Evolutionary conservation across 1,140 invertebrate species (phyloP), one percentile per base, ranked within the genome.

Genomic region (Cyphomyrmex costatus): DNA sequence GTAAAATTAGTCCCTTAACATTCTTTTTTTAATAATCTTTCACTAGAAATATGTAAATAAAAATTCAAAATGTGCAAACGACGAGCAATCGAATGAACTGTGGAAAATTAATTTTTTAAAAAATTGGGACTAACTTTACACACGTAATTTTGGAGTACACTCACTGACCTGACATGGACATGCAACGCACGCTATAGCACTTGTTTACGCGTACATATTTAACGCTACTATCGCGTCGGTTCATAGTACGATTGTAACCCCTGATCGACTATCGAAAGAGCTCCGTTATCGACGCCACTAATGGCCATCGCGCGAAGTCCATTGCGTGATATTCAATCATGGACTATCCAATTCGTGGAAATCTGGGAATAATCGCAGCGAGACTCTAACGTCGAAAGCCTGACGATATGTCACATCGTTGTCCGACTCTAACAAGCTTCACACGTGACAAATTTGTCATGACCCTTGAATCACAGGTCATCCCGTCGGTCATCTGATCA

Each of bases 301-400:
- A 90, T 83, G 51, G 70, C 10, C 70, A 86, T 21, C 60, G 89
- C 85, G 53, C 90, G 76, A 91, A 91, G 89, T 91, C 90, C 89
- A 89, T 42, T 16, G 58, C 33, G 86, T 63, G 87, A 90, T 88
- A 90, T 82, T 33, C 78, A 30, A 2, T 49, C 33, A 53, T 63
- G 76, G 58, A 36, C 60, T 42, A 16, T 84, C 33, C 27, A 46
- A 79, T 90, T 86, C 84, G 83, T 58, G 21, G 84, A 85, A 88
- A 85, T 46, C 78, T 86, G 66, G 5, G 33, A 86, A 85, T 73
- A 78, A 90, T 91, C 61, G 65, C 88, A 65, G 60, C 83, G n/a
- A 24, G 65, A 30, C 68, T 58, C 46, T 33, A 74, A 77, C 86
- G 79, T 90, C 90, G 88, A 88, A 89, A 80, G 56, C 61, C 36